Evolutionary conservation across 2,113 vertebrate species (phyloP), one percentile per base, ranked within the genome.

Genomic region (Leptodactylus fuscus): DNA sequence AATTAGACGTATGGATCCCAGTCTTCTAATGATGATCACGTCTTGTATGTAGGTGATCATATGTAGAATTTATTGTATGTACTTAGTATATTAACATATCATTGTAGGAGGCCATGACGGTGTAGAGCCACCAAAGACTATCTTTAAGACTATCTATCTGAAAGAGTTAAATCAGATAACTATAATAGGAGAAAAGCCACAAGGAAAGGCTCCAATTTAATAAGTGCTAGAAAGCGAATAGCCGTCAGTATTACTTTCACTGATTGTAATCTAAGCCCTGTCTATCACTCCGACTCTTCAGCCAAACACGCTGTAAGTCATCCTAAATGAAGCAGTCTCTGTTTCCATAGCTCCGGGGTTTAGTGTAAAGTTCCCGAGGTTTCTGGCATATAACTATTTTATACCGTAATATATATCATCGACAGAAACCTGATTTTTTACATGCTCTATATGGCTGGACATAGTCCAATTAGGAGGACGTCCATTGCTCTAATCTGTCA

Each of bases 191-290:
- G 12, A 62, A 20, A 67, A 49, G 34, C 10, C 58, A 49, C 24
- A 81, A 27, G 32, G 18, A 65, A 41, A n/a, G 10, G n/a, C n/a
- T 16, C 18, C 58, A 44, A 29, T 34, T 24, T 44, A 36, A 62
- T 32, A 22, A 48, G 58, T 22, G 36, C 10, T 58, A 48, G 44
- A 69, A 69, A 38, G n/a, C 4, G 18, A 48, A 81, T 4, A 46
- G 12, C 51, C 27, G 36, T 29, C 60, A 67, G 38, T 67, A 67
- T 67, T 65, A 41, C 79, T 48, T 67, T 81, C 58, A 32, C 55
- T 34, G 53, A 46, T 48, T 81, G 60, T 55, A 67, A 81, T 81
- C 55, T 67, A 46, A 81, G 79, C 38, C 11, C 16, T 46, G 70
- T 29, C 73, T 34, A 32, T 32, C 73, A 76, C 27, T 12, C 16